A percentile compares a stretch with the other conserved stretches of the same genome.
Conservation (phyloP, 2,113 vertebrate species). For the Rutilus rutilus region DNA sequence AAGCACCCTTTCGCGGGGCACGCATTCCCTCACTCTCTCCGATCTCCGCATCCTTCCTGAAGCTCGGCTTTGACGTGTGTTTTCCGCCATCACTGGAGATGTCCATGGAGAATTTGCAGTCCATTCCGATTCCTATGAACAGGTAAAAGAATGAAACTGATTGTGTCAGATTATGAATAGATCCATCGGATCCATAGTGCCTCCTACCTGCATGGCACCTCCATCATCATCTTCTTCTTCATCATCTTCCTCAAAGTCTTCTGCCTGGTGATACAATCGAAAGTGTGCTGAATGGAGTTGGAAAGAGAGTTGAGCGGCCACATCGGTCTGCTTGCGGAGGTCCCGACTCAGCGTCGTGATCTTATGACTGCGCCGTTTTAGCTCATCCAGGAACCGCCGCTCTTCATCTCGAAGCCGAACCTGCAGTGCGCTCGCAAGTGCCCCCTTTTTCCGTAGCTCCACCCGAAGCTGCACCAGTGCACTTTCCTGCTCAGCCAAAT, state of each 20-base stretch:
- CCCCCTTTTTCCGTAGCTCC: constrained; percentile 85
- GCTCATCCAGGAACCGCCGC: constrained; percentile 90
- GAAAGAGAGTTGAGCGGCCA: constrained; percentile 85
- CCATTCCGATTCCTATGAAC: constrained; percentile 37
- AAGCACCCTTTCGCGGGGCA: constrained; percentile 72
- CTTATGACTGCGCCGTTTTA: constrained; percentile 90
- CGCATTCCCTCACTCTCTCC: constrained; percentile 72
- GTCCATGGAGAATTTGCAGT: constrained; percentile 63
- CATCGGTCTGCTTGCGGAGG: constrained; percentile 88
- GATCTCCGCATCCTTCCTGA: constrained; percentile 59
- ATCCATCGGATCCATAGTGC: not conserved
- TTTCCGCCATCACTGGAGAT: constrained; percentile 61
- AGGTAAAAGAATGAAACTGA: not conserved
- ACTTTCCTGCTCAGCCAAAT: constrained; percentile 82
- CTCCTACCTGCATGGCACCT: constrained; percentile 56
- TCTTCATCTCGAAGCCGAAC: constrained; percentile 86
- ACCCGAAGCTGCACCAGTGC: constrained; percentile 78
- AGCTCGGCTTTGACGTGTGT: constrained; percentile 61
- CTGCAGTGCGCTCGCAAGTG: constrained; percentile 83
- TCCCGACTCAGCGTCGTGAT: constrained; percentile 87
- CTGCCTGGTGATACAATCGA: constrained; percentile 76
- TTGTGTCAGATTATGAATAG: not conserved
- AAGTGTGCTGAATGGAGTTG: constrained; percentile 85
- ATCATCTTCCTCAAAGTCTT: constrained; percentile 43
- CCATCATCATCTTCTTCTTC: constrained; percentile 48